Percentiles rank a stretch among this genome's conserved stretches.
phyloP scores from a whole-genome alignment of 2,888 invertebrate genomes.

The Patella caerulea region DNA sequence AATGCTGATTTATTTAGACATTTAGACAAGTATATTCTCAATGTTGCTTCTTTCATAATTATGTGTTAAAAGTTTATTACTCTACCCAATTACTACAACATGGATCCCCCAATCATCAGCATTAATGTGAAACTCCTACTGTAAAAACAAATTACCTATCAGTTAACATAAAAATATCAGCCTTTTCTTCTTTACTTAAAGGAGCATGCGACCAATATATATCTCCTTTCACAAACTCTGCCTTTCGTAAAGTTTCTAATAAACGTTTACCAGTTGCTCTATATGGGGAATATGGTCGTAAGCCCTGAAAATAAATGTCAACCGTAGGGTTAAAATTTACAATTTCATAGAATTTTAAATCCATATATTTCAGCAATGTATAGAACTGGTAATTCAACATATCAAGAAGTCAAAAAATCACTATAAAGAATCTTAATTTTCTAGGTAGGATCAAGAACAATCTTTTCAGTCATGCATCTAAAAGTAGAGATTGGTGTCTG shows the following conservation, averaged over 20 bases:
- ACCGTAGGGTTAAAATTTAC: not conserved
- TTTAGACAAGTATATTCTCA: not conserved
- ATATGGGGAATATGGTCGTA: constrained; percentile 81
- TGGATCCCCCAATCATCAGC: not conserved
- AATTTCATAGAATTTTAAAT: too few species aligned
- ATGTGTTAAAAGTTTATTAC: too few species aligned
- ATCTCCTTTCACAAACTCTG: constrained; percentile 79
- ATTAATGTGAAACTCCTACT: not conserved
- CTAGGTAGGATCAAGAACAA: too few species aligned
- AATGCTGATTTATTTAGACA: not conserved
- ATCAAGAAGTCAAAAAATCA: too few species aligned
- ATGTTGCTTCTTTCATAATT: too few species aligned
- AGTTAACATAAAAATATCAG: constrained; percentile 79
- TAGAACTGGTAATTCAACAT: too few species aligned
- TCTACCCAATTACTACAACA: not conserved
- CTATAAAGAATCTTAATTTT: too few species aligned
- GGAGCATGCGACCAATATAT: constrained; percentile 82
- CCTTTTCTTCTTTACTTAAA: constrained; percentile 77
- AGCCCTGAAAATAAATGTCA: constrained; percentile 75
- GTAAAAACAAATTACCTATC: constrained; percentile 75
- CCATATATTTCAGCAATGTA: too few species aligned
- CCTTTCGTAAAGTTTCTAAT: constrained; percentile 78
- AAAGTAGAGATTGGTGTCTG: too few species aligned
- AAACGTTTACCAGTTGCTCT: constrained; percentile 81
- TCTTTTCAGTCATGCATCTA: too few species aligned